These are phyloP conservation scores for Brachypodius melanocephalos DNA, from an alignment of 2,113 vertebrate species.

Conservation along the genomic window DNA sequence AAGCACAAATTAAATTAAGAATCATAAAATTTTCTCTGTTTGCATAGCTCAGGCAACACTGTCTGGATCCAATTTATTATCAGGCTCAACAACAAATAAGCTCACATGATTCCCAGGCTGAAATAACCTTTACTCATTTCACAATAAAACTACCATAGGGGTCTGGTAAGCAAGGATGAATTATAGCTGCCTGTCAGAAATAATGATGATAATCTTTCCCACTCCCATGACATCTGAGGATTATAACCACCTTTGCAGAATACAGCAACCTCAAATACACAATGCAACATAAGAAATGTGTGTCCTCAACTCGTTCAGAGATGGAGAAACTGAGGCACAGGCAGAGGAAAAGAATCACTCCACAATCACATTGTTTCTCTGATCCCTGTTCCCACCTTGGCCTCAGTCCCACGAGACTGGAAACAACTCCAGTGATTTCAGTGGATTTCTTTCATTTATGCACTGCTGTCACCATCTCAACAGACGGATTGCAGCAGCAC, in stretches of 20 bases:
- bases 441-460: neutral
- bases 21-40: constrained; percentile 20
- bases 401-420: neutral
- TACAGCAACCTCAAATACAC: neutral
- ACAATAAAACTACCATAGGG: constrained; percentile 27
- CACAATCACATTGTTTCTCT: neutral
- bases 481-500: neutral
- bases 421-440: neutral
- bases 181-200: constrained; percentile 52
- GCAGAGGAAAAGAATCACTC: neutral
- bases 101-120: neutral
- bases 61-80: constrained; percentile 38
- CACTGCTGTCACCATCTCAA: neutral
- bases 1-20: constrained; percentile 48
- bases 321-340: constrained; percentile 15
- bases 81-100: constrained; percentile 42
- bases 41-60: neutral
- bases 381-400: neutral
- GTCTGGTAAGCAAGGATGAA: constrained; percentile 50
- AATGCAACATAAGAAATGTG: neutral
- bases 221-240: neutral
- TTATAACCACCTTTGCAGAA: constrained; percentile 2
- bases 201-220: constrained; percentile 48
- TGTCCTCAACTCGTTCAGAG: neutral
- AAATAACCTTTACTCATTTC: constrained; percentile 57